A percentile compares a stretch with the other conserved stretches of the same genome.
phyloP scores from a whole-genome alignment of 2,888 invertebrate genomes.

The Apamea epomidion region DNA sequence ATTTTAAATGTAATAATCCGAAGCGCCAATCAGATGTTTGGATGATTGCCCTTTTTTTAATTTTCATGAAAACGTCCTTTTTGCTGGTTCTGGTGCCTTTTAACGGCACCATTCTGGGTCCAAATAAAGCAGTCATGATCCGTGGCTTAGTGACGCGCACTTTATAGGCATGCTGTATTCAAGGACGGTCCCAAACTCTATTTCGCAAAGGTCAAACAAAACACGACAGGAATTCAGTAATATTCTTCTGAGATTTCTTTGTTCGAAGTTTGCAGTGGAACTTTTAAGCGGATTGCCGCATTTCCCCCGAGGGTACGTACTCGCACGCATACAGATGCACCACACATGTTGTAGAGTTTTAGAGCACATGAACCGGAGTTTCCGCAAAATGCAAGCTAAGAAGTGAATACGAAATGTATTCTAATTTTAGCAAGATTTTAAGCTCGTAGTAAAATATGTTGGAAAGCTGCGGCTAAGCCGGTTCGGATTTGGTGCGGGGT shows the following conservation, averaged over 20 bases:
- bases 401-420: conserved; percentile 50
- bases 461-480: conserved; percentile 34
- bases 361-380: conserved; percentile 22
- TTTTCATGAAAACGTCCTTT: conserved; percentile 13
- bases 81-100: neutral
- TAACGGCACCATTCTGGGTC: conserved; percentile 26
- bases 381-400: conserved; percentile 34
- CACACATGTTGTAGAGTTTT: conserved; percentile 41
- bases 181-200: conserved; percentile 36
- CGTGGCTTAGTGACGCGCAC: conserved; percentile 34
- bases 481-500: conserved; percentile 23
- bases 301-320: conserved; percentile 18
- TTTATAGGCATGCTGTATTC: conserved; percentile 39
- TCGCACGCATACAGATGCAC: conserved; percentile 34
- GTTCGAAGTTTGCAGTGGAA: conserved; percentile 30
- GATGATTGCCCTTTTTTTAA: conserved; percentile 42
- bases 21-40: conserved; percentile 42
- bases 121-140: conserved; percentile 56
- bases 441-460: conserved; percentile 33
- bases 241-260: conserved; percentile 37
- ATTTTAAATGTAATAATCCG: conserved; percentile 70
- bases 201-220: conserved; percentile 51
- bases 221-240: conserved; percentile 35
- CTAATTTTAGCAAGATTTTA: conserved; percentile 38
- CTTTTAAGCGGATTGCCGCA: conserved; percentile 34